These are phyloP conservation scores for Tethya wilhelma DNA, from an alignment of 37 sponge, comb jelly and placozoan species.

Conservation along the genomic window DNA sequence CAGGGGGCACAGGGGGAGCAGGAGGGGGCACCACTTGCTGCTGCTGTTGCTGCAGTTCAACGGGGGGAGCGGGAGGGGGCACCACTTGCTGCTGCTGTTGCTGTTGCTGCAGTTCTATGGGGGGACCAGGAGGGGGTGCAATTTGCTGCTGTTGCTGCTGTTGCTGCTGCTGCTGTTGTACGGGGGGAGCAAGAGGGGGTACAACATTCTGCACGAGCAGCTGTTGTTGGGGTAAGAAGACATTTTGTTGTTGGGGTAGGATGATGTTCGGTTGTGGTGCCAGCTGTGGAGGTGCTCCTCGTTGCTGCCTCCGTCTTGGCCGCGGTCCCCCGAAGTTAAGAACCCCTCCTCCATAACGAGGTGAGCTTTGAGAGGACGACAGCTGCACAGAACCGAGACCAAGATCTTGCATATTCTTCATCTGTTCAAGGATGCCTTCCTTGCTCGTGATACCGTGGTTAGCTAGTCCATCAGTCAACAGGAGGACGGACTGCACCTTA, in stretches of 20 bases:
- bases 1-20: neutral
- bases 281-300: neutral
- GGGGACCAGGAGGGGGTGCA: neutral
- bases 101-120: neutral
- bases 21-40: neutral
- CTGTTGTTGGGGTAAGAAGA: neutral
- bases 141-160: neutral
- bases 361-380: neutral
- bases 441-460: conserved; percentile 64
- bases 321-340: too few species aligned
- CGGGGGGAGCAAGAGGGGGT: too few species aligned
- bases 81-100: conserved; percentile 6
- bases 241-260: neutral
- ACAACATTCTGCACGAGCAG: too few species aligned
- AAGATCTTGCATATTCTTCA: conserved; percentile 54
- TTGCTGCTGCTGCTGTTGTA: neutral
- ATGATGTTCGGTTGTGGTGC: neutral
- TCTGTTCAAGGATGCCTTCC: conserved; percentile 67
- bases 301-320: neutral
- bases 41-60: conserved; percentile 4
- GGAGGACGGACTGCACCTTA: conserved; percentile 86
- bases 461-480: conserved; percentile 92
- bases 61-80: neutral
- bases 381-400: neutral
- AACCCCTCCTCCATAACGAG: too few species aligned